These are phyloP conservation scores for Phaonia tiefii DNA, from an alignment of 2,888 invertebrate species.

Conservation along the genomic window DNA sequence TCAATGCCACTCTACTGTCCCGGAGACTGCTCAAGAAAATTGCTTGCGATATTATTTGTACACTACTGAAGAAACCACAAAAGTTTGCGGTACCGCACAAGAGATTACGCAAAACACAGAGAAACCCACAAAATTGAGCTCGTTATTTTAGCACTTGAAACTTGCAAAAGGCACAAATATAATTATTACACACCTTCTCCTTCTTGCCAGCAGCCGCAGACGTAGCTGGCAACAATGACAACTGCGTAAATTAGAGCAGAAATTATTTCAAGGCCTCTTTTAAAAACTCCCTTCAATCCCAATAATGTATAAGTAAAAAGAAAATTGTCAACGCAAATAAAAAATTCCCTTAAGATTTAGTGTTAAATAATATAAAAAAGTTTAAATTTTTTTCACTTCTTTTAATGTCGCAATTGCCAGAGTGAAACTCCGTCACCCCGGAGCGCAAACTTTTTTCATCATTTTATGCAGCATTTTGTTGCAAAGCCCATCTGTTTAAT, in stretches of 20 bases:
- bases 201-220: not conserved
- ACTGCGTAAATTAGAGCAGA: conserved; percentile 41
- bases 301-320: too few relatives aligned
- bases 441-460: conserved; percentile 40
- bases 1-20: conserved; percentile 25
- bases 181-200: conserved; percentile 13
- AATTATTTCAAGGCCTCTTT: conserved; percentile 47
- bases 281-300: not conserved
- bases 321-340: conserved; percentile 20
- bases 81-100: conserved; percentile 18
- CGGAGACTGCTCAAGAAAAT: not conserved
- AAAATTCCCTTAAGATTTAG: conserved; percentile 8
- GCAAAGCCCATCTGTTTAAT: conserved; percentile 64
- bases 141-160: conserved; percentile 35
- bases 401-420: conserved; percentile 3
- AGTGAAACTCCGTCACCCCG: not conserved
- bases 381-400: conserved; percentile 12
- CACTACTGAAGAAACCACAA: conserved; percentile 9
- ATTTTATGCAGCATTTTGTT: conserved; percentile 37
- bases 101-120: conserved; percentile 18
- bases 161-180: conserved; percentile 18
- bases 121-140: conserved; percentile 45
- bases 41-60: not conserved
- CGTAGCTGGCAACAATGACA: not conserved
- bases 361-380: not conserved